Evolutionary conservation across 2,888 invertebrate genomes (phyloP), one percentile per base, ranked within the genome.

Genomic region (Pollenia griseotomentosa): DNA sequence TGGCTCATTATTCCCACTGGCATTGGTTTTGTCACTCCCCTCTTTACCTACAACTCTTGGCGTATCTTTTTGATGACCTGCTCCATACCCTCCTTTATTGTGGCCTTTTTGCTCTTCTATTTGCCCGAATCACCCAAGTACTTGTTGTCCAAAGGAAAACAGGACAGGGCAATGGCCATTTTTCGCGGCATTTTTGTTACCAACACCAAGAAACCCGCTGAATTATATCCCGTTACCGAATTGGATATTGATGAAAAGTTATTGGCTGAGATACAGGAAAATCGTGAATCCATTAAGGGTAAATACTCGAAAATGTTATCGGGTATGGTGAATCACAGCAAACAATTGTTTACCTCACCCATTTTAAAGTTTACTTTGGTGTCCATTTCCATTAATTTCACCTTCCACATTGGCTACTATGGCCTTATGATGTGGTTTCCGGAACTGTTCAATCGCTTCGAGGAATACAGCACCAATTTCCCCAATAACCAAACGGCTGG

Each of bases 391-490:
- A 97, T 98, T 92, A 98, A 98, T 92, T 97, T 98, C 92, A 97
- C 98, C 89, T 97, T 98, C 94, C 97, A 98, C 94, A 98, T 98
- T 93, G 98, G 97, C 96, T 98, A 98, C 93, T 98, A 98, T 93
- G 98, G 98, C 59, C 94, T 98, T 78, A 98, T 98, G 97, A 97
- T 98, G 97, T 98, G 98, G 98, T 98, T 98, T 94, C 98, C 98
- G 0, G 98, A 98, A 94, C 95, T 98, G 92, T 98, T 98, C 94
- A 97, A 97, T 93, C 96, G 98, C 68, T 97, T 97, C 93, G 97
- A 97, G 94, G 97, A 97, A 92, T 97, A 95, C 94, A 95, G 96
- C 73, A 94, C 95, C 75, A 94, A 94, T 48, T 95, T 96, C 93
- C 96, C 96, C 73, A 80, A 95, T 19, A 95, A 95, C 89, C 94